Conservation (phyloP, 2,113 vertebrate genomes). For the Felis chaus region DNA sequence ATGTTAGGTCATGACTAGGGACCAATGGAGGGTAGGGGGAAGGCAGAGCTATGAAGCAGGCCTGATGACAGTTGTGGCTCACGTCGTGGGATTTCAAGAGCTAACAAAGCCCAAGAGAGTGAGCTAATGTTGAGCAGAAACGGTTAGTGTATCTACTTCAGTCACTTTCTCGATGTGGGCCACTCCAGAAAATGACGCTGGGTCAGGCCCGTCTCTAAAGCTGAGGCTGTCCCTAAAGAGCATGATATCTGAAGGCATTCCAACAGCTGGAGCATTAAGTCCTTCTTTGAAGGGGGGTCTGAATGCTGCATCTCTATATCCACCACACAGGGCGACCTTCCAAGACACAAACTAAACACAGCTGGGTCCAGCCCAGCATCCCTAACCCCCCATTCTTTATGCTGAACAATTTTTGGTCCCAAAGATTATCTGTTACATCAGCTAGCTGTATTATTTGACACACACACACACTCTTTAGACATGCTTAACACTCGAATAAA, state of each 20-base stretch:
- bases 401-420: neutral
- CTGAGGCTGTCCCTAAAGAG: neutral
- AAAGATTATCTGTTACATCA: neutral
- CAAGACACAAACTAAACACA: neutral
- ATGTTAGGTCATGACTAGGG: neutral
- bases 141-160: neutral
- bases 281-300: neutral
- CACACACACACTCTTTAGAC: neutral
- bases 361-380: neutral
- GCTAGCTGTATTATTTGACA: neutral
- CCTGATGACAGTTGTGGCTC: neutral
- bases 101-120: neutral
- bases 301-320: fast-evolving
- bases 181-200: neutral
- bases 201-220: neutral
- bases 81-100: neutral
- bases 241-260: neutral
- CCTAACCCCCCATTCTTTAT: neutral
- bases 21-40: neutral
- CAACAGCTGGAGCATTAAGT: neutral
- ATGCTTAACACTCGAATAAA: neutral
- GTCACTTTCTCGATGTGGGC: neutral
- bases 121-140: neutral
- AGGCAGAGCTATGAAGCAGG: neutral
- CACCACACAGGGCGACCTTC: neutral